Conservation (phyloP, 37 sponge, comb jelly and placozoan genomes). For the Haliclona indistincta region DNA sequence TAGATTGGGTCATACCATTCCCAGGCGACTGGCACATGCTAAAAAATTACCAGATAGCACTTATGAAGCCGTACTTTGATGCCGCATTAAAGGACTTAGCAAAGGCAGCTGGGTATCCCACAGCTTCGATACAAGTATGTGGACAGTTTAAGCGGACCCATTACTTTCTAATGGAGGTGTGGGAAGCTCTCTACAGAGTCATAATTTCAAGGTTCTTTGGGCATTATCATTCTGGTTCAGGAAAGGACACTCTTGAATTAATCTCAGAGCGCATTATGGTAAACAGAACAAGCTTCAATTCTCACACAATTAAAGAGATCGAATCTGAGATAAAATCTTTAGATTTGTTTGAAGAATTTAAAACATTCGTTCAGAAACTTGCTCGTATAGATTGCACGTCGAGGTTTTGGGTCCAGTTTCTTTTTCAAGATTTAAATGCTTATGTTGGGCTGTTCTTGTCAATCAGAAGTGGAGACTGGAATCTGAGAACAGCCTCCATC, state of each 20-base stretch:
- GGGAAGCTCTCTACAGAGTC: not conserved
- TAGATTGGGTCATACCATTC: conserved; percentile 5
- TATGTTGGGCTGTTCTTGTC: conserved; percentile 9
- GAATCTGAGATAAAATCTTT: no score
- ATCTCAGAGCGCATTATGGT: no score
- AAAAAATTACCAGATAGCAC: not conserved
- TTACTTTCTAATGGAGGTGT: not conserved
- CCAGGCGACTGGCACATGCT: conserved; percentile 41
- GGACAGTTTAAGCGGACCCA: conserved; percentile 38
- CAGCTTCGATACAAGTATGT: conserved; percentile 8
- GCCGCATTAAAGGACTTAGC: conserved; percentile 7
- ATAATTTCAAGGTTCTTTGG: not conserved
- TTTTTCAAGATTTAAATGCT: conserved; percentile 6
- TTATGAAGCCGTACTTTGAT: conserved; percentile 20
- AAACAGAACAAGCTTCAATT: no score
- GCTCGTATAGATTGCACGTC: conserved; percentile 22
- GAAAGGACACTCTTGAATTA: no score
- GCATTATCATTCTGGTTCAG: not conserved
- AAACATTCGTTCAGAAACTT: conserved; percentile 2
- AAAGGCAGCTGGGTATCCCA: conserved; percentile 13
- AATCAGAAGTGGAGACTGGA: conserved; percentile 30
- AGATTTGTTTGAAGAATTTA: conserved; percentile 26
- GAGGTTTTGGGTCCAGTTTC: conserved; percentile 31
- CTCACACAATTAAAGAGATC: no score
- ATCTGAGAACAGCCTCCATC: conserved; percentile 11